A percentile compares a stretch with the other conserved stretches of the same genome.
Evolutionary conservation across 2,888 invertebrate genomes (phyloP).

Genomic region (Tubiluchus corallicola): DNA sequence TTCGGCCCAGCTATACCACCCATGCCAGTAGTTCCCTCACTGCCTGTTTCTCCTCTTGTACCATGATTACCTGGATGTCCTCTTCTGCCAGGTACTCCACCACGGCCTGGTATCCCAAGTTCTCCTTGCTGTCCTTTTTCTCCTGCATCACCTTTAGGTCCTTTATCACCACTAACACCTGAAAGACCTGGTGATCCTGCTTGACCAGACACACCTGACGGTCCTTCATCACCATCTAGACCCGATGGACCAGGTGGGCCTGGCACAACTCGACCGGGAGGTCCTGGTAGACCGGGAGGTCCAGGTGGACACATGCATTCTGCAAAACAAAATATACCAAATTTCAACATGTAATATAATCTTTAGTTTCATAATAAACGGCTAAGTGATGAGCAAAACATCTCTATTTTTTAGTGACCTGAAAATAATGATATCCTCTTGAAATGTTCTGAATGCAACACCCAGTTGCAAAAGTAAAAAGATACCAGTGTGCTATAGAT

Average conservation of each 20-base stretch:
- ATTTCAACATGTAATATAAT: no score
- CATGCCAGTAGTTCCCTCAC: no score
- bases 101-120: neutral
- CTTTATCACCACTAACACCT: neutral
- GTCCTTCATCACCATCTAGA: slow-evolving; percentile 13
- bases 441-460: no score
- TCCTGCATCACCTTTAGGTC: neutral
- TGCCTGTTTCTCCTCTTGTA: neutral
- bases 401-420: no score
- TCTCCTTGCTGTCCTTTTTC: neutral
- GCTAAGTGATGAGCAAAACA: no score
- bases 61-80: neutral
- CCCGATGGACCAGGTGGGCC: slow-evolving; percentile 14
- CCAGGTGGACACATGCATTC: no score
- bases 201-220: slow-evolving; percentile 2
- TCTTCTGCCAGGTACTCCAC: neutral
- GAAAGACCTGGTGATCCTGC: neutral
- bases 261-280: neutral
- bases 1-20: no score
- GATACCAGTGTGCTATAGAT: no score
- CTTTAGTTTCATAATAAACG: no score
- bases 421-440: no score
- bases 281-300: neutral
- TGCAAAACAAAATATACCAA: no score
- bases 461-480: no score